Base-by-base conservation (phyloP, 2,888 invertebrate genomes). In the Gymnosoma rotundatum region DNA sequence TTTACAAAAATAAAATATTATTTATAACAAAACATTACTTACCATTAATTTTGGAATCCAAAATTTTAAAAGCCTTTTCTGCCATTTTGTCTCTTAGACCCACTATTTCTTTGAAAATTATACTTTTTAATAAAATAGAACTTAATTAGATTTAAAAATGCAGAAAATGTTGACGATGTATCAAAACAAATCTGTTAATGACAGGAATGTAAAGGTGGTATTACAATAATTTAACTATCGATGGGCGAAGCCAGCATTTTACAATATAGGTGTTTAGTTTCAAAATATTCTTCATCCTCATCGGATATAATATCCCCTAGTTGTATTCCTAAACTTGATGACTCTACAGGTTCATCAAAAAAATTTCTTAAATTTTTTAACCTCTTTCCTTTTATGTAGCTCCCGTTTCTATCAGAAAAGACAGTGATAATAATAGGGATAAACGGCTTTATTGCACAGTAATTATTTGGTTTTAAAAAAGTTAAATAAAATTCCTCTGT, bases 311-410 rank as follows among this genome's bases (percentile, higher is more conserved):
- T 45, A 50, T 64, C 25, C 5, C 61, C 63, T 36, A 63, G 8
- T 36, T 54, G 21, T 6, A 74, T 74, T 54, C 64, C 64, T 14
- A 64, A 25, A 16, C n/a, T 42, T 16, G 42, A 64, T 52, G 66
- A 67, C 18, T 50, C 52, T 36, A 75, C 64, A 56, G 64, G 74
- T 9, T 32, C 56, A 36, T 74, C 74, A 73, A 74, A 74, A 25
- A 54, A 63, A 45, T 74, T 45, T 64, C 64, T 61, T 16, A 72
- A 72, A 45, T 72, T 72, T 14, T 25, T 32, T 5, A 61, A 9
- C 32, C n/a, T 21, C 64, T 16, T 64, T 14, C 54, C 64, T 36
- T 38, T 73, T 16, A 73, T 21, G 25, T 20, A 54, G 18, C 63
- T 21, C 16, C 38, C 12, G 12, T 73, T 63, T 54, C 38, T 21